These are phyloP conservation scores for Erpobdella octoculata DNA, from an alignment of 2,888 invertebrate species.

Conservation along the genomic window DNA sequence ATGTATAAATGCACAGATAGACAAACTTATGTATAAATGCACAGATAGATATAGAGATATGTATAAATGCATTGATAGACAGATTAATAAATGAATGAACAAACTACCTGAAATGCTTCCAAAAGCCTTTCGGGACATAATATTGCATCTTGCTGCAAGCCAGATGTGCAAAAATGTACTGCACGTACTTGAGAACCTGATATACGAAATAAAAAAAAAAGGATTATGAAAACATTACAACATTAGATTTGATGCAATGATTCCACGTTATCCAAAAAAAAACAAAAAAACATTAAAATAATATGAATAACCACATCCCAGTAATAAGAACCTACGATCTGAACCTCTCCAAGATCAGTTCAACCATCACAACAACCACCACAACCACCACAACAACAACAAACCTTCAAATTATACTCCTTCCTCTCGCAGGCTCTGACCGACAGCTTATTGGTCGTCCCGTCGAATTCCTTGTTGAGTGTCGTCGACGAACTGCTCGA, in stretches of 20 bases:
- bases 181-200: constrained; percentile 73
- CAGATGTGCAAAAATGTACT: constrained; percentile 92
- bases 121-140: constrained; percentile 91
- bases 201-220: background rate
- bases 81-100: too few species aligned
- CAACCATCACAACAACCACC: background rate
- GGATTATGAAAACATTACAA: background rate
- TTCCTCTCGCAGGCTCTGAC: constrained; percentile 54
- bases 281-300: too few species aligned
- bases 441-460: background rate
- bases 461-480: constrained; percentile 3
- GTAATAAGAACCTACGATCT: too few species aligned
- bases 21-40: too few species aligned
- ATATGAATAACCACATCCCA: too few species aligned
- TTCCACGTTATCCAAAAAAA: too few species aligned
- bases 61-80: too few species aligned
- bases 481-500: background rate
- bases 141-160: constrained; percentile 90
- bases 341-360: background rate
- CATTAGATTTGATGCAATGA: background rate
- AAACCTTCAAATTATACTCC: constrained; percentile 80
- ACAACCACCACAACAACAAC: background rate
- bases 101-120: constrained; percentile 85
- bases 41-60: too few species aligned
- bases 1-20: too few species aligned